Evolutionary conservation across 2,113 vertebrate genomes (phyloP), one percentile per base, ranked within the genome.

Genomic region (Anser brachyrhynchus): DNA sequence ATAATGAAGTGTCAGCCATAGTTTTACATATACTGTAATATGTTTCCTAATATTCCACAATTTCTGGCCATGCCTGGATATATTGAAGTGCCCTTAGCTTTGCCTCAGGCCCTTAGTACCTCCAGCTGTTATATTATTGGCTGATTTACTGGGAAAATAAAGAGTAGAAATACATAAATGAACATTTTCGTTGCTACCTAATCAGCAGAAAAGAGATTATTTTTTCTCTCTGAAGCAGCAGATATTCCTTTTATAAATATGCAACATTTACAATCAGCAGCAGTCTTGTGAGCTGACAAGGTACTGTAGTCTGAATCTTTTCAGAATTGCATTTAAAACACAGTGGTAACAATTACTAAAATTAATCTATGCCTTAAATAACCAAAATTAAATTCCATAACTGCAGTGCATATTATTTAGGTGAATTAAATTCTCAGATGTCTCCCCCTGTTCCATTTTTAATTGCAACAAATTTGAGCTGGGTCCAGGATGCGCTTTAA

Each of bases 81-180:
- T 95, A 95, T 78, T 91, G 90, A 97, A 98, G 71, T 80, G 96
- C 97, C 97, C 96, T 97, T 90, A 97, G 97, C 97, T 97, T 95
- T 96, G 98, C 98, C 93, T 91, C 83, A 94, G 98, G 98, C 96
- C 96, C 69, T 97, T 92, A 95, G 81, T 95, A 97, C 95, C 97
- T 97, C 97, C 71, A 98, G 97, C 97, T 97, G 97, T 92, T 97
- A 94, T 94, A 96, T 98, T 98, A 97, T 96, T 98, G 97, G 92
- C 93, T 95, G 96, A 97, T 98, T 97, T 95, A 92, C 97, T 95
- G 77, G 81, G 76, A 96, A 98, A 97, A 97, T 95, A 97, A 97
- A 95, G 97, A 97, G 88, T 70, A 93, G 94, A 97, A 96, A 97
- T 92, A 97, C 93, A 97, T 96, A 95, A 98, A 97, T 96, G 96